These are phyloP conservation scores for Ophion ventricosus DNA, from an alignment of 2,888 invertebrate genomes.

Conservation along the genomic window DNA sequence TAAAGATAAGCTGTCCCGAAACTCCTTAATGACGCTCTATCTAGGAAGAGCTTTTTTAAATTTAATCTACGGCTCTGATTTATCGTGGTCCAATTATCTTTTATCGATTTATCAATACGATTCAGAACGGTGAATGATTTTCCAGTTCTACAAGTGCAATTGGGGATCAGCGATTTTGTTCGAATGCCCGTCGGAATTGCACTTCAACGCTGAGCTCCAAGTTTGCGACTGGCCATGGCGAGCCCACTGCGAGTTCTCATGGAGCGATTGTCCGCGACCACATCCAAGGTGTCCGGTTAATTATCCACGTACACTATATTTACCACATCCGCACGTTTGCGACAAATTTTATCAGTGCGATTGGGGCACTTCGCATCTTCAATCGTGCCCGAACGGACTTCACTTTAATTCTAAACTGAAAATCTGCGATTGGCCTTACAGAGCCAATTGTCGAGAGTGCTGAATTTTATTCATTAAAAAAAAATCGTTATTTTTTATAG, in stretches of 20 bases:
- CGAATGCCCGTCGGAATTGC: slow-evolving; percentile 68
- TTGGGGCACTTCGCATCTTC: slow-evolving; percentile 64
- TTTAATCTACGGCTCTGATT: background rate
- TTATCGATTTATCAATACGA: background rate
- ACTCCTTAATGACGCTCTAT: background rate
- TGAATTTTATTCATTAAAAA: slow-evolving; percentile 20
- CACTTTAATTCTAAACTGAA: slow-evolving; percentile 62
- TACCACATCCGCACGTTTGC: slow-evolving; percentile 66
- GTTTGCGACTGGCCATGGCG: slow-evolving; percentile 70
- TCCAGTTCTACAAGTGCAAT: slow-evolving; percentile 69
- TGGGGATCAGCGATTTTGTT: slow-evolving; percentile 67
- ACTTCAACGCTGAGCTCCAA: slow-evolving; percentile 68
- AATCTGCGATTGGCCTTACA: slow-evolving; percentile 68
- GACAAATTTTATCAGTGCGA: slow-evolving; percentile 68
- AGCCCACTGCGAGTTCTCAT: slow-evolving; percentile 65
- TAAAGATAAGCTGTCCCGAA: too few species aligned
- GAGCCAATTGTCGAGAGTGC: slow-evolving; percentile 64
- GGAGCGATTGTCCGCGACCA: slow-evolving; percentile 66
- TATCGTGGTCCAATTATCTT: background rate
- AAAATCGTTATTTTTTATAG: background rate
- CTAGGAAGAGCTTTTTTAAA: background rate
- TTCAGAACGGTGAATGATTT: background rate
- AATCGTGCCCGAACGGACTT: slow-evolving; percentile 65
- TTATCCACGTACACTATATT: slow-evolving; percentile 58
- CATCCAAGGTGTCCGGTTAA: slow-evolving; percentile 59